These are phyloP conservation scores for Alectura lathami DNA, from an alignment of 2,113 vertebrate genomes.

Conservation along the genomic window DNA sequence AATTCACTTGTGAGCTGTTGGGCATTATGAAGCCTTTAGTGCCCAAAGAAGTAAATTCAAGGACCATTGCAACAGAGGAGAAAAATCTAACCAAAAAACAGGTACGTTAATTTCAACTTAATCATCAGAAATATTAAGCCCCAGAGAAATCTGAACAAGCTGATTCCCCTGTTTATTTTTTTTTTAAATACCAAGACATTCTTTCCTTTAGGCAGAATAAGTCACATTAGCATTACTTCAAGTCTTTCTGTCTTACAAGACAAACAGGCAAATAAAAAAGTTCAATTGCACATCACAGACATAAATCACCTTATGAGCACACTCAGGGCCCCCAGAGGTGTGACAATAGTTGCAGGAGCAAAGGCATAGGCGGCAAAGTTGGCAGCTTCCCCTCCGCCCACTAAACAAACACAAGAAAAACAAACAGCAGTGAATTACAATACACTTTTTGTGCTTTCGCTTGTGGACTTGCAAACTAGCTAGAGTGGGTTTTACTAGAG, in stretches of 20 bases:
- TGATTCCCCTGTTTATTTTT: too few relatives aligned
- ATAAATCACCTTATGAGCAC: conserved; percentile 91
- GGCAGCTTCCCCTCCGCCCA: conserved; percentile 91
- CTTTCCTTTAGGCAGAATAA: neutral
- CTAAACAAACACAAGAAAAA: conserved; percentile 75
- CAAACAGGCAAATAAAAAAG: neutral
- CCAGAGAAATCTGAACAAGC: neutral
- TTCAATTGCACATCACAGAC: neutral
- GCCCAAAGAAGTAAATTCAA: neutral
- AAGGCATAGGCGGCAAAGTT: conserved; percentile 97
- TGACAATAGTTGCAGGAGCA: conserved; percentile 93
- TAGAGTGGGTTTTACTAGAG: neutral
- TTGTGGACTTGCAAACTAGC: neutral
- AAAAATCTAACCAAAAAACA: neutral
- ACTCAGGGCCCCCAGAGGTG: conserved; percentile 91
- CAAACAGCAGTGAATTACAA: conserved; percentile 22
- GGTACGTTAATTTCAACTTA: neutral
- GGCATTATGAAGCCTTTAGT: neutral
- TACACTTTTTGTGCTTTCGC: neutral
- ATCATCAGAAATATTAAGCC: neutral
- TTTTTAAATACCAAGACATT: neutral
- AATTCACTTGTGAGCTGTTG: neutral
- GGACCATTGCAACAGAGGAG: neutral
- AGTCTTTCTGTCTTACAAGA: neutral
- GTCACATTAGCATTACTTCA: neutral